Conservation (phyloP, 35 echinoderm and acorn worm species). For the Diadema setosum region DNA sequence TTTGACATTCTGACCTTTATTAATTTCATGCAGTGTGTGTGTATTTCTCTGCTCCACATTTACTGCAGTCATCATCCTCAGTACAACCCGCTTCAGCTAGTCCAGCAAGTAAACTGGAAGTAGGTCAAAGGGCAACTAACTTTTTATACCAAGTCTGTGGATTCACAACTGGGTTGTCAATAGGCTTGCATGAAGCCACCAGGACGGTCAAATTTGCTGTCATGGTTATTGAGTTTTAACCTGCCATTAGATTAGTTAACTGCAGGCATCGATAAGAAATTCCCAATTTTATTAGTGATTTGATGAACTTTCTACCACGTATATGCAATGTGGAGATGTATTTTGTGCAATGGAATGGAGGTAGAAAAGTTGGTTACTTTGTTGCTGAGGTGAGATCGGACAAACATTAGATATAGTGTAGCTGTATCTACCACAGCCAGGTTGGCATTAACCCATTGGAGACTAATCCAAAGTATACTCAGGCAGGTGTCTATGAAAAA, state of each 20-base stretch:
- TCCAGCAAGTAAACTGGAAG: constrained; percentile 38
- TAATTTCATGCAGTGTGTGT: not conserved
- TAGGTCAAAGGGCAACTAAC: constrained; percentile 17
- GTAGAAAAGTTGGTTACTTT: too few relatives aligned
- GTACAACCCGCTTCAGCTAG: not conserved
- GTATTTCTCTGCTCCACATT: not conserved
- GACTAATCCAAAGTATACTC: too few relatives aligned
- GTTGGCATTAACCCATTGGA: too few relatives aligned
- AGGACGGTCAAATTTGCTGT: not conserved
- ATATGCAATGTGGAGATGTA: too few relatives aligned
- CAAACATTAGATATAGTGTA: too few relatives aligned
- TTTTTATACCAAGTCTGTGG: not conserved
- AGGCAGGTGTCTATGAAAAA: too few relatives aligned
- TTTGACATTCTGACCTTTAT: not conserved
- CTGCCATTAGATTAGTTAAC: not conserved
- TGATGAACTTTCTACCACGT: not conserved
- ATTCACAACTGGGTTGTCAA: not conserved
- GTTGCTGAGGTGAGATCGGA: too few relatives aligned
- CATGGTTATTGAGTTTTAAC: not conserved
- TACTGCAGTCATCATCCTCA: not conserved
- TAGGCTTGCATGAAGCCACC: not conserved
- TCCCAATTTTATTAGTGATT: not conserved
- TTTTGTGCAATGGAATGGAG: too few relatives aligned
- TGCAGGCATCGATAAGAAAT: not conserved
- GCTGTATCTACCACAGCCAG: too few relatives aligned